phyloP scores from a whole-genome alignment of 2,797 vertebrate genomes.

The Buceros bicornis region DNA sequence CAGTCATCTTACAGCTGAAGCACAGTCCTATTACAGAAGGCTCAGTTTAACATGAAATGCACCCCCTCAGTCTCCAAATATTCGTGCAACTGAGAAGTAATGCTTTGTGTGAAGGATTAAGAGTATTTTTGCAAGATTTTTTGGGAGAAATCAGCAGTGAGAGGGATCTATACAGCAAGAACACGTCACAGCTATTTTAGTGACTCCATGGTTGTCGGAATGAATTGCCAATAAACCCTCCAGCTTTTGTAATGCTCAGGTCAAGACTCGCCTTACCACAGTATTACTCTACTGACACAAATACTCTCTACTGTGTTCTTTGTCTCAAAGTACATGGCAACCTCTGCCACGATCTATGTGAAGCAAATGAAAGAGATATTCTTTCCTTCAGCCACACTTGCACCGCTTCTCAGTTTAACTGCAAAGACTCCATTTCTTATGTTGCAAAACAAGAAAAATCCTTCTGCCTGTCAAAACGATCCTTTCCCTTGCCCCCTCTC shows the following conservation, averaged over 20 bases:
- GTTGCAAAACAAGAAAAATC: neutral
- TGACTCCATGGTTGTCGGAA: neutral
- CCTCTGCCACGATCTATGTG: neutral
- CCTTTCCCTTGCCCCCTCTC: neutral
- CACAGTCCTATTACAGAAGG: neutral
- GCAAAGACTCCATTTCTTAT: neutral
- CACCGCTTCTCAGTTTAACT: neutral
- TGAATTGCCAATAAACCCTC: neutral
- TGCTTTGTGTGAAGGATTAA: neutral
- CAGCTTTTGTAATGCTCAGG: neutral
- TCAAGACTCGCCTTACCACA: neutral
- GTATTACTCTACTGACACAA: neutral
- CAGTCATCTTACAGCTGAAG: neutral
- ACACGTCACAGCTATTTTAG: neutral
- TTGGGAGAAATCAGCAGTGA: neutral
- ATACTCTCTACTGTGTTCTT: neutral
- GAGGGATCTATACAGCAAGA: neutral
- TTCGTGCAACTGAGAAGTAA: neutral
- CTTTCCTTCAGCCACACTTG: neutral
- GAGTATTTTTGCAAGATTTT: neutral
- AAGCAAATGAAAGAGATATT: neutral
- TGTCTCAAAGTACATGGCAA: neutral
- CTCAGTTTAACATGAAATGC: neutral
- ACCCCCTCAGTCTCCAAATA: neutral
- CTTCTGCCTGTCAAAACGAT: neutral